These are phyloP conservation scores for Sylvietta virens DNA, from an alignment of 2,113 vertebrate genomes.

Conservation along the genomic window DNA sequence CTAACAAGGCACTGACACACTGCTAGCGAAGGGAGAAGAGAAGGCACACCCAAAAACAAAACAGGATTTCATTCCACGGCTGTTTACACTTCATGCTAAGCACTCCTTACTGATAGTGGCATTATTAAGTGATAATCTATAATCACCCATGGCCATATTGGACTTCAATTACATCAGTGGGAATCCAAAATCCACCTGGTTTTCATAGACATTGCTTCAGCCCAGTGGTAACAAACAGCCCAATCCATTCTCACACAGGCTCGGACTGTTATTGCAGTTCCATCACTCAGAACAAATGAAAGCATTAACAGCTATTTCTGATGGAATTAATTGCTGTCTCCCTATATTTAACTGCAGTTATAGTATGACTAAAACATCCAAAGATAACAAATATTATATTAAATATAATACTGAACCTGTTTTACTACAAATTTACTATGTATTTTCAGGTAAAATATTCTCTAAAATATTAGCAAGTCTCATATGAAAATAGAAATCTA, in stretches of 20 bases:
- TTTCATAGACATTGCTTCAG: not conserved
- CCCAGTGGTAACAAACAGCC: not conserved
- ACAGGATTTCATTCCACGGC: rapidly evolving
- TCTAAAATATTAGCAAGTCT: not conserved
- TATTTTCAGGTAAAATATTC: not conserved
- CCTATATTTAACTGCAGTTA: not conserved
- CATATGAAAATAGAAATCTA: not conserved
- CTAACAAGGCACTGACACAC: not conserved
- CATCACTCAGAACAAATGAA: not conserved
- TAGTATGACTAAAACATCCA: not conserved
- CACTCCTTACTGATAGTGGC: not conserved
- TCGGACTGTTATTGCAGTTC: not conserved
- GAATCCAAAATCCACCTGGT: not conserved
- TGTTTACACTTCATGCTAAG: not conserved
- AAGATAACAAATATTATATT: not conserved
- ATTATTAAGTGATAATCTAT: not conserved
- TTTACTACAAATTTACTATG: not conserved
- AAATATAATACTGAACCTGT: rapidly evolving
- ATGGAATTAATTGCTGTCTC: not conserved
- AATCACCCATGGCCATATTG: not conserved
- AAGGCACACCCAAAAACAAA: not conserved
- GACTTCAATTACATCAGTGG: not conserved
- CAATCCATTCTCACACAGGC: not conserved
- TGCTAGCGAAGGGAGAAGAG: not conserved
- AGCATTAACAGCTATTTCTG: not conserved